Base-by-base conservation (phyloP, 2,888 invertebrate genomes). In the Zeuzera pyrina region DNA sequence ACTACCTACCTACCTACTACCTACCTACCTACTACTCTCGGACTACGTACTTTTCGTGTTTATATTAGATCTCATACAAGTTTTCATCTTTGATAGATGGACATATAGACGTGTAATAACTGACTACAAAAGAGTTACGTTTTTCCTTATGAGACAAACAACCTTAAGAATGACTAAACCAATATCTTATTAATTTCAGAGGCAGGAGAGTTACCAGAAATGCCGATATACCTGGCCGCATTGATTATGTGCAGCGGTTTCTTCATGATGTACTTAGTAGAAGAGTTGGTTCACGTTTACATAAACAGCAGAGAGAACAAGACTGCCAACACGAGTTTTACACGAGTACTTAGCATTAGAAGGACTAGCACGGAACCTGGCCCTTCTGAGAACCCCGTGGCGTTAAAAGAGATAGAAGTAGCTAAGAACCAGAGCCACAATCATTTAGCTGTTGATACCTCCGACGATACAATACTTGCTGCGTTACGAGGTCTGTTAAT, bases 231-330 rank as follows among this genome's bases (percentile, higher is more conserved):
- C 30, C 71, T 91, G 28, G 89, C 92, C 0, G 89, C 92, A 30
- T 70, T 91, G 15, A 85, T 93, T 15, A 90, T 92, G 85, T 92
- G 93, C 52, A 59, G 74, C 1, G 92, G 92, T 0, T 92, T 92
- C 68, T 91, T 91, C 63, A 74, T 88, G 46, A 91, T 92, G 86
- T 92, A 90, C 57, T 71, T 92, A 2, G 87, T 93, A 11, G 94
- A 94, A 49, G 93, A 94, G 60, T 47, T 89, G 15, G 91, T 93
- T 7, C 93, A 93, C 52, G 60, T 86, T 8, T 89, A 91, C 56
- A 79, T 93, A 27, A 85, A 87, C 50, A 79, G 71, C 7, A 67
- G 87, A 32, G 76, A 81, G 35, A 74, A 69, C 19, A 70, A 65
- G 33, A 52, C 60, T 10, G 57, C 58, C 7, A 62, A 66, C 10